Base-by-base conservation (phyloP, 2,888 invertebrate species). In the Eupithecia vulgata region DNA sequence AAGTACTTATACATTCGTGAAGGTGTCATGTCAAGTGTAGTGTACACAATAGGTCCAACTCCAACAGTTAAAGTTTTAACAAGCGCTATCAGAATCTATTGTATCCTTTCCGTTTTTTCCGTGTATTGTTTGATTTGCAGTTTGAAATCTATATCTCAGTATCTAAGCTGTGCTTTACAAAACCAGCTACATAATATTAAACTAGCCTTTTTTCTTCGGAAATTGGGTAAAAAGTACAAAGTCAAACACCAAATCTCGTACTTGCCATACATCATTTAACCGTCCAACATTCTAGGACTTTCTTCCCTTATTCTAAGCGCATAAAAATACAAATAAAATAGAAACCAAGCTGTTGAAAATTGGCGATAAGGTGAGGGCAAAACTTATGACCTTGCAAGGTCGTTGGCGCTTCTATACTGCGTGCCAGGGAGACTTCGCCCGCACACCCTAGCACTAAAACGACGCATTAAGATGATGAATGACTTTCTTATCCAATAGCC, bases 341-440 rank as follows among this genome's bases (percentile, higher is more conserved):
- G 21, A 52, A 52, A 48, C 83, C 79, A 82, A 81, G 80, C 79
- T 74, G 69, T 75, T 81, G 77, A 79, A 81, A 83, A 81, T 83
- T 79, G 68, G 80, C 67, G 78, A 65, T 65, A 25, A 40, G 21
- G 78, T 79, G 81, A 80, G 81, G 82, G 78, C 77, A 76, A 81
- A 79, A 83, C 78, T 76, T 79, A 75, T 83, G 90, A 88, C 92
- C 92, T 91, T 88, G 85, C 86, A 87, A 90, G 91, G 91, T 89
- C 88, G 86, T 83, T 85, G 84, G 81, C 85, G 84, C 81, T 83
- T 80, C 80, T 82, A 61, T 78, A 78, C 81, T 77, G 82, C 81
- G 81, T 74, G 79, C 78, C 80, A 77, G 80, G 80, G 80, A 79
- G 78, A 81, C 80, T 82, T 85, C 77, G 78, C 79, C 85, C 77